phyloP scores from a whole-genome alignment of 2,113 vertebrate genomes.

The Gopherus evgoodei region DNA sequence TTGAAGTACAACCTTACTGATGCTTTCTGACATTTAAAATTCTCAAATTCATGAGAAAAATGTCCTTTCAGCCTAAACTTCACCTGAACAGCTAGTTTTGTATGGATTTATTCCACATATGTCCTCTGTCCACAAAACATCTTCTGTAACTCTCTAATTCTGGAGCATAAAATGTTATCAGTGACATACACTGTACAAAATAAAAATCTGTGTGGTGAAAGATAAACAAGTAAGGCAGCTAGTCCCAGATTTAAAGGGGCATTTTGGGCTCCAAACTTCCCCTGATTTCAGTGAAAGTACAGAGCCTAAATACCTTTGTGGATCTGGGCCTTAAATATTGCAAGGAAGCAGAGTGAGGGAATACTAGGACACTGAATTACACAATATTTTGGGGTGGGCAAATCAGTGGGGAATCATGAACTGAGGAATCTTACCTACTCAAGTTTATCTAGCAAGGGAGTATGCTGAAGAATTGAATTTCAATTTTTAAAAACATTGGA shows the following conservation, averaged over 20 bases:
- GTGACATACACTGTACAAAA: not conserved
- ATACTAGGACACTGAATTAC: not conserved
- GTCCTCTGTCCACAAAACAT: not conserved
- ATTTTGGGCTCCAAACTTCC: too few relatives aligned
- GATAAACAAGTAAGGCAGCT: not conserved
- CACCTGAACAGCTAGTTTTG: not conserved
- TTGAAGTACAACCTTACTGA: not conserved
- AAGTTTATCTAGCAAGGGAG: not conserved
- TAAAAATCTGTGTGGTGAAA: not conserved
- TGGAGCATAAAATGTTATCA: not conserved
- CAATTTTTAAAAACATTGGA: not conserved
- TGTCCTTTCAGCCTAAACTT: not conserved
- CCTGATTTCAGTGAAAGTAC: too few relatives aligned
- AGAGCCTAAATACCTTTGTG: not conserved
- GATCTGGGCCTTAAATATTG: not conserved
- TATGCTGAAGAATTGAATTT: not conserved
- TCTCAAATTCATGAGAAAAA: not conserved
- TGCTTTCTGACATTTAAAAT: not conserved
- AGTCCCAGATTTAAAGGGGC: too few relatives aligned
- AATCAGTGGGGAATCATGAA: not conserved
- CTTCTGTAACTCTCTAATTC: not conserved
- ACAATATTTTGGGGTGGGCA: not conserved
- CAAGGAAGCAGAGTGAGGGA: not conserved
- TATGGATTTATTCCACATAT: fast-evolving
- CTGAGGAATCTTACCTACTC: not conserved